Evolutionary conservation across 1,140 invertebrate genomes (phyloP).

Genomic region (Neodiprion lecontei): DNA sequence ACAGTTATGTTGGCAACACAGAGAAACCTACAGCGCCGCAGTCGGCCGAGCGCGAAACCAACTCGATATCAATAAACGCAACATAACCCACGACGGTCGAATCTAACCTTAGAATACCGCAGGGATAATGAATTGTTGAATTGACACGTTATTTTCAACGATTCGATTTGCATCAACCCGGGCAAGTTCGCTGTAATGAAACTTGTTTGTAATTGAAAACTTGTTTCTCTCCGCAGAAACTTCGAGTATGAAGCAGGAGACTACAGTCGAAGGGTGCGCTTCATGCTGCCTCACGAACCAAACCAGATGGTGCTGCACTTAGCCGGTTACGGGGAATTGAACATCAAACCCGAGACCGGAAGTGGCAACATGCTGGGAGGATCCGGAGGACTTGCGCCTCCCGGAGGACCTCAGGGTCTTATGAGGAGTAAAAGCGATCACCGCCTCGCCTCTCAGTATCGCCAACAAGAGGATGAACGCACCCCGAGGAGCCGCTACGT

Average conservation of each 20-base stretch:
- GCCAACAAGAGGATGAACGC: constrained; percentile 80
- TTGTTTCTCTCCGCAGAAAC: constrained; percentile 66
- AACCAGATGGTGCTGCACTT: constrained; percentile 87
- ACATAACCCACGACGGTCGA: no score
- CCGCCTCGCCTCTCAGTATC: constrained; percentile 85
- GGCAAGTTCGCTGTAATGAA: not conserved
- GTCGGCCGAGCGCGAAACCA: no score
- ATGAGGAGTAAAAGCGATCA: constrained; percentile 95
- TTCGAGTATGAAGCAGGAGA: constrained; percentile 92
- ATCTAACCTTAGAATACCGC: no score
- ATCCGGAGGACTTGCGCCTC: constrained; percentile 66
- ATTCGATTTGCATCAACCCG: no score
- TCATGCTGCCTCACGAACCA: constrained; percentile 86
- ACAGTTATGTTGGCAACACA: no score
- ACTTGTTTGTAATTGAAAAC: not conserved
- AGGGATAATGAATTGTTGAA: not conserved
- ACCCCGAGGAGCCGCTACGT: constrained; percentile 57
- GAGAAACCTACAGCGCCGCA: no score
- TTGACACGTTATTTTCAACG: no score
- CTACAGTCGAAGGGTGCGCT: constrained; percentile 83
- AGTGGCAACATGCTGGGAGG: constrained; percentile 54
- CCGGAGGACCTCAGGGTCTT: constrained; percentile 71
- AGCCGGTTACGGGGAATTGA: constrained; percentile 86
- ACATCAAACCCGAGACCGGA: constrained; percentile 69
- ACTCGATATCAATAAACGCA: no score